Percentiles rank a stretch among this genome's conserved stretches.
These are phyloP conservation scores for Ctenicera cuprea DNA, from an alignment of 2,888 invertebrate species.

Conservation along the genomic window DNA sequence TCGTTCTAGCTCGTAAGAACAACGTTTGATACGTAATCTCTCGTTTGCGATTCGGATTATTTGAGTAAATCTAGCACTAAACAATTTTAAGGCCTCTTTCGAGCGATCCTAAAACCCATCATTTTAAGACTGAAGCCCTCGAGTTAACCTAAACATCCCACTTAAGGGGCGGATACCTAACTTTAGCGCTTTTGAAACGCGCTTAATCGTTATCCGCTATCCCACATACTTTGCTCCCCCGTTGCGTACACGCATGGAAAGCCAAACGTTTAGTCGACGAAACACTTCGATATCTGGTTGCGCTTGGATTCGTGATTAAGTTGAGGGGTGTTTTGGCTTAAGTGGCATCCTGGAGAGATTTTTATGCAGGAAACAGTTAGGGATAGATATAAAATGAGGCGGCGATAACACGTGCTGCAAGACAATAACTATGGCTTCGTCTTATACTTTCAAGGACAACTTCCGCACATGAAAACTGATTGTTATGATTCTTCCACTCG, in stretches of 20 bases:
- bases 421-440: no score
- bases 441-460: no score
- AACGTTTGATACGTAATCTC: not conserved
- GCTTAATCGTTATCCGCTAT: constrained; percentile 29
- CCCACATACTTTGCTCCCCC: constrained; percentile 13
- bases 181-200: constrained; percentile 23
- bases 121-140: not conserved
- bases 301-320: not conserved
- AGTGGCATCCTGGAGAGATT: not conserved
- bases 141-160: constrained; percentile 31
- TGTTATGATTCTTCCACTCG: no score
- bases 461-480: no score
- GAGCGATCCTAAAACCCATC: not conserved
- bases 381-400: not conserved
- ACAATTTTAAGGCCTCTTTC: constrained; percentile 3
- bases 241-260: constrained; percentile 3
- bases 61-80: constrained; percentile 8
- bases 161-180: constrained; percentile 20
- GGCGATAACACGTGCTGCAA: no score
- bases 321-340: not conserved
- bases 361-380: not conserved
- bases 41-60: not conserved
- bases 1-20: not conserved
- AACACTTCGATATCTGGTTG: constrained; percentile 3
- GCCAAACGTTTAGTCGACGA: not conserved